Evolutionary conservation across 2,113 vertebrate genomes (phyloP), one percentile per base, ranked within the genome.

Genomic region (Erpornis zantholeuca): DNA sequence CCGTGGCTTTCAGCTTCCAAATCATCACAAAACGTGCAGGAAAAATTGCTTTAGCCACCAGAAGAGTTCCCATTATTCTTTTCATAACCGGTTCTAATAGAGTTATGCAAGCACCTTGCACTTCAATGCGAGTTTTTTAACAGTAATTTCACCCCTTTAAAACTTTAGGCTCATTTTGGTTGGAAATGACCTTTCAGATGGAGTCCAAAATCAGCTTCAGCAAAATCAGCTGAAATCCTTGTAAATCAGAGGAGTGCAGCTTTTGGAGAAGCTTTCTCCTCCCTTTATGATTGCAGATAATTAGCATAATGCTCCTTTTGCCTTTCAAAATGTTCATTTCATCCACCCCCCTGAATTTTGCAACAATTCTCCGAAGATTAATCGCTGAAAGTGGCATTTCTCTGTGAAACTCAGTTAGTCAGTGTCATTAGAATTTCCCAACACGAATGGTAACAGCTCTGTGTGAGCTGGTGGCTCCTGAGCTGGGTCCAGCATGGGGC

Each of bases 221-320:
- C 45, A 86, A 90, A 92, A 93, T 96, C 86, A 95, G 54, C 71
- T 83, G 94, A 94, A 94, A 94, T 88, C 76, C 76, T 44, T 86
- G 68, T 66, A 88, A 93, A 88, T 90, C 71, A 95, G 82, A 92
- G 72, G 71, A 70, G 44, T 19, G 47, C 52, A 75, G 69, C 81
- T 84, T 77, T 84, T 42, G 35, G 73, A 89, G 63, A 49, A 50
- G 71, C 21, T 44, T 80, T 68, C 50, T 69, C 64, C 68, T 95
- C 69, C 71, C 54, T 82, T 93, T 86, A 72, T 86, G 85, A 93
- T 77, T 80, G 63, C 50, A 57, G 79, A 81, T 86, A 93, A 96
- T 95, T 88, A 95, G 77, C 82, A 83, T 92, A 85, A 90, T 11
- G n/a, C 63, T 82, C 85, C 90, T 89, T 90, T 71, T 90, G 59